Percentiles rank a stretch among this genome's conserved stretches.
phyloP scores from a whole-genome alignment of 2,113 vertebrate genomes.

The Microcebus lehilahytsara region DNA sequence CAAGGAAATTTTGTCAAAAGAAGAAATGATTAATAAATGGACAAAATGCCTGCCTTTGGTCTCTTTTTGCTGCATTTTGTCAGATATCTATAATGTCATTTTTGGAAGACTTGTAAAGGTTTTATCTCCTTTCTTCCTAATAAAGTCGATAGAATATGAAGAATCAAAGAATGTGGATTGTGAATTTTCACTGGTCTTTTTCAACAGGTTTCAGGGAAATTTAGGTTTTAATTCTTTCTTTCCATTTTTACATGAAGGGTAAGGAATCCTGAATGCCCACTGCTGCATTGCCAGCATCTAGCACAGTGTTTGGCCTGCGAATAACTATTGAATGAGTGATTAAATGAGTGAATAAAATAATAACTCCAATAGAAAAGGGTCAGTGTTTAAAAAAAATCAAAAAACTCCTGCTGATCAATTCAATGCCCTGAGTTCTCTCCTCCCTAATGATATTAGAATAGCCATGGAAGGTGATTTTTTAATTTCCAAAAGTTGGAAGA shows the following conservation, averaged over 20 bases:
- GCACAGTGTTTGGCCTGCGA: background rate
- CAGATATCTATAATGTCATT: background rate
- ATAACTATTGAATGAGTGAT: background rate
- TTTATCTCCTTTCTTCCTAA: background rate
- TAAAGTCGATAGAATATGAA: background rate
- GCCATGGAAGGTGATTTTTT: background rate
- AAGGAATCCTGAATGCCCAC: background rate
- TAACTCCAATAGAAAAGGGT: background rate
- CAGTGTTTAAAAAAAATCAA: background rate
- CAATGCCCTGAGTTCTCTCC: background rate
- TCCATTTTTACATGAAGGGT: background rate
- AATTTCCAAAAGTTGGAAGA: slow-evolving; percentile 51
- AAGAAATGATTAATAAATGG: background rate
- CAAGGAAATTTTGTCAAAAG: background rate
- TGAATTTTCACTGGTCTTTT: background rate
- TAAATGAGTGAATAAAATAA: background rate
- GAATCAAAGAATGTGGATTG: background rate
- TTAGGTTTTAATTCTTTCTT: background rate
- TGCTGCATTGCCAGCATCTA: background rate
- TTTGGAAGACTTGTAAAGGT: background rate
- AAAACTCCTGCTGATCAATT: background rate
- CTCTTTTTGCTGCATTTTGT: background rate
- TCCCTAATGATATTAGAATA: background rate
- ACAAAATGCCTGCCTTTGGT: background rate
- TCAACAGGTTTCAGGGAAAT: background rate